Percentiles rank a stretch among this genome's conserved stretches.
Evolutionary conservation across 2,888 invertebrate species (phyloP).

Genomic region (Cremastobaeus sp.): DNA sequence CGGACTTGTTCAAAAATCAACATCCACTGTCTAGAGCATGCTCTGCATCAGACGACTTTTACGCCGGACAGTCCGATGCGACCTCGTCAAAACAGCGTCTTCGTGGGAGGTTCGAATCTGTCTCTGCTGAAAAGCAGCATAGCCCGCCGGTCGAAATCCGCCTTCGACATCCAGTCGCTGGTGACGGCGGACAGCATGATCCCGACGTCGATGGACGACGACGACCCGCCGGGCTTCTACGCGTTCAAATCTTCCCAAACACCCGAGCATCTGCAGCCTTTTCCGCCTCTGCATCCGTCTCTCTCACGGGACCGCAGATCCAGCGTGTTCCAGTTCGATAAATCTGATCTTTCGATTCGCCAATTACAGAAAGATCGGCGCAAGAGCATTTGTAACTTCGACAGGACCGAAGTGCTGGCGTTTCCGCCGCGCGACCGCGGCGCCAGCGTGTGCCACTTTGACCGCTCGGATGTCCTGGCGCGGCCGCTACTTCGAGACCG

Average conservation of each 20-base stretch:
- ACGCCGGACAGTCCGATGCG: constrained; percentile 74
- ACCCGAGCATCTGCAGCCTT: constrained; percentile 39
- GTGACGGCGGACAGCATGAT: constrained; percentile 79
- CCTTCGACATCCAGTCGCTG: constrained; percentile 89
- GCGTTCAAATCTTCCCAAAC: constrained; percentile 35
- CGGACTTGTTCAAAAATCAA: constrained; percentile 85
- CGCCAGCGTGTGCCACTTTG: constrained; percentile 70
- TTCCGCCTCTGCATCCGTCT: constrained; percentile 36
- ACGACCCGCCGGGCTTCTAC: constrained; percentile 50
- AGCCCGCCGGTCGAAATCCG: constrained; percentile 88
- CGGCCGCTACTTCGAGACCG: constrained; percentile 66
- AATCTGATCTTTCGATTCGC: constrained; percentile 57
- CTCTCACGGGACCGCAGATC: constrained; percentile 67
- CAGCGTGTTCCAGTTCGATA: constrained; percentile 64
- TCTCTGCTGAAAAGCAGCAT: constrained; percentile 83
- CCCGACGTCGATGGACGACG: constrained; percentile 51
- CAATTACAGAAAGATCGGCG: constrained; percentile 69
- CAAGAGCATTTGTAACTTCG: constrained; percentile 68
- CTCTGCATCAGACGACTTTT: constrained; percentile 70
- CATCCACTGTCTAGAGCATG: constrained; percentile 82
- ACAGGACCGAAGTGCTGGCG: constrained; percentile 63
- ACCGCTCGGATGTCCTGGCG: constrained; percentile 66
- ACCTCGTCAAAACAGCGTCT: constrained; percentile 90
- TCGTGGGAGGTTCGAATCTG: constrained; percentile 84
- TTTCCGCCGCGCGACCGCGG: constrained; percentile 65